Evolutionary conservation across 1,140 invertebrate species (phyloP).

Genomic region (Brachionus plicatilis): DNA sequence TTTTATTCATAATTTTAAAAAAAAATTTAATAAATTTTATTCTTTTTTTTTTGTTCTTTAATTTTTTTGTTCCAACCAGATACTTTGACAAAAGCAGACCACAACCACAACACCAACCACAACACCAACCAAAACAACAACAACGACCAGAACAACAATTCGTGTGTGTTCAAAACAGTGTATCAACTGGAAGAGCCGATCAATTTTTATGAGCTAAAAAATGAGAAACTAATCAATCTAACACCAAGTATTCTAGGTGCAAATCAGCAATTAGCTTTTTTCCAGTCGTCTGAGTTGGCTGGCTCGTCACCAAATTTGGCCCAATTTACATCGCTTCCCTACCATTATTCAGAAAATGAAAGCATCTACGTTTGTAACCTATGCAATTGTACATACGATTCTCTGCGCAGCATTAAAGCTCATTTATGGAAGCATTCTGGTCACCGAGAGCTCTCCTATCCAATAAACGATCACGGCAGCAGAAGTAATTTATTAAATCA

Average conservation of each 20-base stretch:
- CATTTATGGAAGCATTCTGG: slow-evolving; percentile 56
- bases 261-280: not conserved
- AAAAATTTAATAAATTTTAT: not conserved
- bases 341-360: slow-evolving; percentile 46
- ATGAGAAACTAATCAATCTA: not conserved
- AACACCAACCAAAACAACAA: not conserved
- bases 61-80: not conserved
- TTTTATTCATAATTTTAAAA: not conserved
- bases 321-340: slow-evolving; percentile 38
- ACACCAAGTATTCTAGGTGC: not conserved
- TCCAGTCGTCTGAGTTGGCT: not conserved
- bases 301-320: not conserved
- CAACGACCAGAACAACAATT: not conserved
- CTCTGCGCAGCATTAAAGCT: slow-evolving; percentile 54
- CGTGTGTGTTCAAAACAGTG: not conserved
- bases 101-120: not conserved
- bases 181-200: slow-evolving; percentile 15
- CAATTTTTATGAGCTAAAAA: slow-evolving; percentile 7
- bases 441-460: slow-evolving; percentile 52
- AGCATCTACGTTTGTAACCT: slow-evolving; percentile 50
- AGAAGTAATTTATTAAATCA: not conserved
- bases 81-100: not conserved
- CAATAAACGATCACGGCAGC: slow-evolving; percentile 43
- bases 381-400: slow-evolving; percentile 53
- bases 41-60: not conserved